These are phyloP conservation scores for Lathamus discolor DNA, from an alignment of 2,113 vertebrate genomes.

Conservation along the genomic window DNA sequence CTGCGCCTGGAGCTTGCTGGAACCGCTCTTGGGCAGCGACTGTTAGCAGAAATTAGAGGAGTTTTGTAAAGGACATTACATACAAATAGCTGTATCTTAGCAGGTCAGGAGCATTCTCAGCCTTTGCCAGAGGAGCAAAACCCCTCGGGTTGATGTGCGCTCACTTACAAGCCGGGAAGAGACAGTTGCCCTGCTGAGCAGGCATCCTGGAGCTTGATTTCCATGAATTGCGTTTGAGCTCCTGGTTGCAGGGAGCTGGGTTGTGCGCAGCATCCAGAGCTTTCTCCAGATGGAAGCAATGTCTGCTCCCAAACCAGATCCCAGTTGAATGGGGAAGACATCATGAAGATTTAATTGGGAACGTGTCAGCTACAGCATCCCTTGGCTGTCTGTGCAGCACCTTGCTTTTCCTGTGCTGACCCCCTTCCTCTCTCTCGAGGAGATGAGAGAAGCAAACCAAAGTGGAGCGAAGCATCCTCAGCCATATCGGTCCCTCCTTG, in stretches of 20 bases:
- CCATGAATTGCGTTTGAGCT: not conserved
- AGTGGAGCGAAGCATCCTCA: not conserved
- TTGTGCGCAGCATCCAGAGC: not conserved
- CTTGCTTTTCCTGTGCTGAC: not conserved
- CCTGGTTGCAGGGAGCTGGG: not conserved
- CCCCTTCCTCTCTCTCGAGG: not conserved
- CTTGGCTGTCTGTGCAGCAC: not conserved
- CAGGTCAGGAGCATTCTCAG: not conserved
- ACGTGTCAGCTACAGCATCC: not conserved
- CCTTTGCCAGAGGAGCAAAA: not conserved
- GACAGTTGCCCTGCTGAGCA: not conserved
- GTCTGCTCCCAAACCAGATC: not conserved
- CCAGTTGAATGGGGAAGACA: not conserved
- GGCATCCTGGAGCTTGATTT: not conserved
- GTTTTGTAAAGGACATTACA: constrained; percentile 32
- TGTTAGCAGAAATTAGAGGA: constrained; percentile 35
- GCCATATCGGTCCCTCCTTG: not conserved
- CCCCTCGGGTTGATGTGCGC: not conserved
- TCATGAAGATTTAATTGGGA: not conserved
- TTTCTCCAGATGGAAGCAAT: rapidly evolving
- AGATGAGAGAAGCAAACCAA: not conserved
- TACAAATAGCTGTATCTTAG: constrained; percentile 26
- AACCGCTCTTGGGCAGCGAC: not conserved
- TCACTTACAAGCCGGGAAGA: not conserved
- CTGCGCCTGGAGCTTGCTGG: not conserved